Base-by-base conservation (phyloP, 2,888 invertebrate species). In the Chalcis sispes region DNA sequence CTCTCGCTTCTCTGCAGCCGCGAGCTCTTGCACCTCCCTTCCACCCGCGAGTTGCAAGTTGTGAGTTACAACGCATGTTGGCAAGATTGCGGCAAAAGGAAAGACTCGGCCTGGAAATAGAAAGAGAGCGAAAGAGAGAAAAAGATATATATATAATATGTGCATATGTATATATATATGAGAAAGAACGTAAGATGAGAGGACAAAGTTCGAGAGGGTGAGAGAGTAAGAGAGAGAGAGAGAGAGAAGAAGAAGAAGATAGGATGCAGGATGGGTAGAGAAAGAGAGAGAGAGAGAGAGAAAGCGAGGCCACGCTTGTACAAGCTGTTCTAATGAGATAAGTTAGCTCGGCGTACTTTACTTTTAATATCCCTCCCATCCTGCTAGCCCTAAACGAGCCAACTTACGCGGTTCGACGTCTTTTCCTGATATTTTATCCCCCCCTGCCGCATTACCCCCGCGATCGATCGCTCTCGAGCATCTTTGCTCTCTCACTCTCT, bases 261-360 rank as follows among this genome's bases (percentile, higher is more conserved):
- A 64, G 73, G 67, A 66, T 56, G n/a, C n/a, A 73, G 54, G 56
- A 61, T 2, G 27, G 67, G 15, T 32, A 32, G 32, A 15, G 42
- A 42, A 48, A 46, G 46, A 58, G 42, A 4, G 67, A n/a, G 20
- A 15, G 42, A 54, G 54, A n/a, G 66, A 29, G 62, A 54, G 62
- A 29, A 59, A 29, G 62, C 42, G 62, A 29, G 52, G 23, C 23
- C 56, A 59, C 48, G 70, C 69, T 73, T 66, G 61, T 73, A 84
- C 83, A 85, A 83, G 84, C 83, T 82, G 83, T 84, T 85, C 84
- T 85, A 85, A 85, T 84, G 85, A 85, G 85, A 85, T 85, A 85
- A 85, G 83, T 85, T 85, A 83, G 82, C 82, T 81, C 83, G 80
- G 82, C 81, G 82, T 83, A 81, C 81, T 82, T 85, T 82, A 85